Base-by-base conservation (phyloP, 2,113 vertebrate species). In the Siniperca chuatsi region DNA sequence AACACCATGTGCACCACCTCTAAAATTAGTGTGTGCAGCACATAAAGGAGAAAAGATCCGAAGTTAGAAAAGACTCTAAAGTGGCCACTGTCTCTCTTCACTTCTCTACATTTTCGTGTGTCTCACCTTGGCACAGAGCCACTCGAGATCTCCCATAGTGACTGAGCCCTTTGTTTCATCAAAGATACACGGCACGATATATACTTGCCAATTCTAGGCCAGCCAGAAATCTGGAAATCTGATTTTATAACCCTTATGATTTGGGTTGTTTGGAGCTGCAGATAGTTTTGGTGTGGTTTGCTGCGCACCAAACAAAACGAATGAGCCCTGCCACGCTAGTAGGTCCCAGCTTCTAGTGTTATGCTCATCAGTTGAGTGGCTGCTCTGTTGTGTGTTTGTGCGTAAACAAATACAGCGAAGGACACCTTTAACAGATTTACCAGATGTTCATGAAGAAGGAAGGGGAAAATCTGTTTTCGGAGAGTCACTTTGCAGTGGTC, bases 151-250 rank as follows among this genome's bases (percentile, higher is more conserved):
- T 85, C 86, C 86, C 69, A 75, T 54, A 57, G 76, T 65, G 82
- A 86, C 84, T 46, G 52, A 82, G 54, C 79, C 75, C 75, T 86
- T 88, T 50, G 85, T 91, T 91, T 92, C 90, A 92, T 95, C 94
- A 93, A 94, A 95, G 93, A 90, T 94, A 37, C 90, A 86, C 57
- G 62, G 85, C 88, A 84, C 78, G 75, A 93, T 83, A 65, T 93
- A 94, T 93, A 92, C 85, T 94, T 95, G 95, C 93, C 91, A 86
- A 92, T 92, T 89, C 81, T 87, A 75, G 75, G 83, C 83, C 92
- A 62, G 93, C 90, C 92, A 95, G 90, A 94, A 96, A 95, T 96
- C 94, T 96, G 95, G 94, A 95, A 95, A 95, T 94, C 82, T 80
- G 93, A 95, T 95, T 95, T 94, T 92, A 91, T 86, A 90, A 76